Base-by-base conservation (phyloP, 2,797 vertebrate genomes). In the Oceanodroma leucorhoa region DNA sequence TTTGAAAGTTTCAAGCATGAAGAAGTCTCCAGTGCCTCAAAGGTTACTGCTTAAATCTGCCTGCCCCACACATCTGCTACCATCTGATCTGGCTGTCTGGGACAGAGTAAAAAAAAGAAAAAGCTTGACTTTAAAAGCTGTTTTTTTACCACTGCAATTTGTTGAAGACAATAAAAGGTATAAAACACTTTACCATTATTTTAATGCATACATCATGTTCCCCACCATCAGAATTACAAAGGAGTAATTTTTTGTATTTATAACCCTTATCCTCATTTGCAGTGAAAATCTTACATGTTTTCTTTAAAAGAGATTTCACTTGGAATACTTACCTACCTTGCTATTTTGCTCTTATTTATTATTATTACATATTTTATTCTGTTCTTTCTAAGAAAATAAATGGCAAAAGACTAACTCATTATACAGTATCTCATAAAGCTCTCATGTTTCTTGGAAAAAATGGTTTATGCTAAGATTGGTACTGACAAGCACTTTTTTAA, bases 391-490 rank as follows among this genome's bases (percentile, higher is more conserved):
- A 85, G 71, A 89, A 95, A 96, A 86, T 84, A 97, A 96, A 77
- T 90, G 73, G 75, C 83, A 89, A 95, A 85, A 97, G 84, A 89
- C 73, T 90, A 94, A 93, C 32, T 97, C 89, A 96, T 96, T 97
- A 96, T 85, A 89, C 26, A 75, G 11, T 26, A 51, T 84, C 83
- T 91, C 84, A 97, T 95, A 64, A 93, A 60, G n/a, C 53, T 91
- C 96, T 95, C 57, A 75, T 26, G 69, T 76, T 96, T 95, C 91
- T 77, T 83, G 36, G 60, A 30, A 96, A 95, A 89, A 75, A 64
- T 53, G 18, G 24, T 78, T 92, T 92, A 48, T 87, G 53, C 45
- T 87, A 70, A 94, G 83, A 90, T 73, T 92, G 84, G 67, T 96
- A 87, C 81, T 84, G 73, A 97, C 82, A 96, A 95, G 58, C 45